phyloP scores from a whole-genome alignment of 2,797 vertebrate genomes.

The Ctenopoma kingsleyae region DNA sequence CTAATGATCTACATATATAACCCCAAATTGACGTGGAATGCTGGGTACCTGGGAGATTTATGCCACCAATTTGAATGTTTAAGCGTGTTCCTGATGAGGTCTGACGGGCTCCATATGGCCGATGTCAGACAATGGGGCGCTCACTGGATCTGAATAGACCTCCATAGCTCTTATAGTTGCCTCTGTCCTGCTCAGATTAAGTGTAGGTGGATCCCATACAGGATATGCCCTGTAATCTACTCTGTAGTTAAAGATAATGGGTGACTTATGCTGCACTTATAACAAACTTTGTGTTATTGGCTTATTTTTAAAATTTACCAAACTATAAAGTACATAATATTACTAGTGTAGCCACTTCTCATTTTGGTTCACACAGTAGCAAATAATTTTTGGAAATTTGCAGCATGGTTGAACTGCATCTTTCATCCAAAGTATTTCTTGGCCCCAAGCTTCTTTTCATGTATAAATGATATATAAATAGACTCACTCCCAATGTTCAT shows the following conservation, averaged over 20 bases:
- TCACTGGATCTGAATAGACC: constrained; percentile 63
- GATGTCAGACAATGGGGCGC: constrained; percentile 76
- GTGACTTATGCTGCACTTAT: too few species aligned
- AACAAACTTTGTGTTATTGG: background rate
- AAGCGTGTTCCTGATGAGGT: constrained; percentile 75
- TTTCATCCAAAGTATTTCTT: constrained; percentile 23
- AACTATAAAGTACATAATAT: too few species aligned
- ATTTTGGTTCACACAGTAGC: constrained; percentile 5
- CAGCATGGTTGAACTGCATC: constrained; percentile 16
- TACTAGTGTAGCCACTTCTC: background rate
- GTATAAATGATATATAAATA: constrained; percentile 26
- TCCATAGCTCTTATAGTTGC: constrained; percentile 53
- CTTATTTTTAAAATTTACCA: constrained; percentile 4
- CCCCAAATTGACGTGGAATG: constrained; percentile 75
- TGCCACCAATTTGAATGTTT: constrained; percentile 76
- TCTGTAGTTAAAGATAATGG: background rate
- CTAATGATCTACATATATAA: constrained; percentile 83
- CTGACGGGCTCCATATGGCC: constrained; percentile 66
- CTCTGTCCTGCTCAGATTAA: constrained; percentile 56
- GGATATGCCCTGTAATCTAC: constrained; percentile 14
- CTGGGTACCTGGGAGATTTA: constrained; percentile 78
- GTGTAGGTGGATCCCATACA: constrained; percentile 29
- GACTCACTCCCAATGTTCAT: constrained; percentile 5
- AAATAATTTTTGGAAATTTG: constrained; percentile 28
- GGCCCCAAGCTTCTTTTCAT: constrained; percentile 18